These are phyloP conservation scores for Danio aesculapii DNA, from an alignment of 2,797 vertebrate species.

Conservation along the genomic window DNA sequence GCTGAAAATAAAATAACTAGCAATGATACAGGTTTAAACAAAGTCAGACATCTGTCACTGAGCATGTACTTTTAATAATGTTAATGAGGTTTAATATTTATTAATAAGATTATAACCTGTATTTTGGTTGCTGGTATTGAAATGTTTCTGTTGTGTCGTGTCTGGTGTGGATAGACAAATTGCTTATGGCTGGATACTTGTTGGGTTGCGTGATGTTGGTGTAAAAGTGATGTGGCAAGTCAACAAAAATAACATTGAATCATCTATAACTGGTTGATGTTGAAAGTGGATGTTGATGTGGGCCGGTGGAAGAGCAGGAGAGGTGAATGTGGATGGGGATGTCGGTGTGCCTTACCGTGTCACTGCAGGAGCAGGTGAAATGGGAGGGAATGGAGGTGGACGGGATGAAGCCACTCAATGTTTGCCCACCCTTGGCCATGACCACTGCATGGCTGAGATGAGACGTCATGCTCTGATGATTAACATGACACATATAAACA, in stretches of 20 bases:
- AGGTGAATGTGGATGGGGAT: slow-evolving; percentile 25
- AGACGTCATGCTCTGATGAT: slow-evolving; percentile 62
- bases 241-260: not conserved
- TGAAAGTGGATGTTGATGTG: not conserved
- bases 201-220: no score
- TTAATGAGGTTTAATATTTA: no score
- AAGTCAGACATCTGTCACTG: no score
- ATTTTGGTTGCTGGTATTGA: no score
- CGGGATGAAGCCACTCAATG: slow-evolving; percentile 69
- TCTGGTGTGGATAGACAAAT: no score
- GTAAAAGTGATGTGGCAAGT: not conserved
- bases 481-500: slow-evolving; percentile 53
- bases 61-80: no score
- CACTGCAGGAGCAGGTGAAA: slow-evolving; percentile 86
- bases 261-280: not conserved
- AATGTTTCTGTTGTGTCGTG: no score
- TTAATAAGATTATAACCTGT: no score
- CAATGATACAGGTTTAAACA: no score
- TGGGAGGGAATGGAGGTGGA: slow-evolving; percentile 74
- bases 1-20: no score
- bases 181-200: no score
- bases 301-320: slow-evolving; percentile 14
- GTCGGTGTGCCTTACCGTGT: slow-evolving; percentile 85
- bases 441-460: slow-evolving; percentile 74
- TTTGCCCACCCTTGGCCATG: slow-evolving; percentile 79